Evolutionary conservation across 1,140 invertebrate genomes (phyloP).

Genomic region (Aphaenogaster rudis): DNA sequence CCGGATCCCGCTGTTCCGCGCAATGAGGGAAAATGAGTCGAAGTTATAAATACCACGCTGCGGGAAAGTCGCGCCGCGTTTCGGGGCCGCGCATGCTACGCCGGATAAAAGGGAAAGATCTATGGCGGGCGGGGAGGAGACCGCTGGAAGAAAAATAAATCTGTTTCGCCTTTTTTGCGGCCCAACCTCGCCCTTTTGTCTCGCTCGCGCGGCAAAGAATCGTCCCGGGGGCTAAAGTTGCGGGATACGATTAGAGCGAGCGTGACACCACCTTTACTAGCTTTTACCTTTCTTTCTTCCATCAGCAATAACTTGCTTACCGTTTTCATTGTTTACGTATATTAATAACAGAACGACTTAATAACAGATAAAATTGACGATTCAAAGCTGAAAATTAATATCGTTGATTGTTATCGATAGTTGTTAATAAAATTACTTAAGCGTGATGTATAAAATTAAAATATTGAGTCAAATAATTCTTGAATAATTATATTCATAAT

Average conservation of each 20-base stretch:
- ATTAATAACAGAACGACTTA: background rate
- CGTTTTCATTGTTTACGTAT: slow-evolving; percentile 2
- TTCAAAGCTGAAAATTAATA: background rate
- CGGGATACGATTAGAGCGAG: slow-evolving; percentile 71
- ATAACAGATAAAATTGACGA: background rate
- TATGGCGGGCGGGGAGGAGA: slow-evolving; percentile 61
- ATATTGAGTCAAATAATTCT: background rate
- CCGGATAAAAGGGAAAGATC: slow-evolving; percentile 74
- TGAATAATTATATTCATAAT: background rate
- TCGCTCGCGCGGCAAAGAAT: slow-evolving; percentile 54
- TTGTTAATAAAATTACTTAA: background rate
- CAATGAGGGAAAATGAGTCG: slow-evolving; percentile 76
- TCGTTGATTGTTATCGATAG: background rate
- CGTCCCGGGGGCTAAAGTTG: slow-evolving; percentile 58
- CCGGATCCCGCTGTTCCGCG: slow-evolving; percentile 69
- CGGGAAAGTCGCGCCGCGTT: slow-evolving; percentile 67
- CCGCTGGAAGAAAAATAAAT: slow-evolving; percentile 73
- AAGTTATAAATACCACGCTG: slow-evolving; percentile 75
- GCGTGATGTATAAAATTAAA: background rate
- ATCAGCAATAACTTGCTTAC: slow-evolving; percentile 1
- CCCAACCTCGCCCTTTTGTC: slow-evolving; percentile 61
- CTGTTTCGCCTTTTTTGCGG: slow-evolving; percentile 70
- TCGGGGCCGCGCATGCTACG: slow-evolving; percentile 59
- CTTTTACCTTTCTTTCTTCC: slow-evolving; percentile 28
- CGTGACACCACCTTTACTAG: slow-evolving; percentile 39